phyloP scores from a whole-genome alignment of 2,888 invertebrate species.

The Athalia rosae region DNA sequence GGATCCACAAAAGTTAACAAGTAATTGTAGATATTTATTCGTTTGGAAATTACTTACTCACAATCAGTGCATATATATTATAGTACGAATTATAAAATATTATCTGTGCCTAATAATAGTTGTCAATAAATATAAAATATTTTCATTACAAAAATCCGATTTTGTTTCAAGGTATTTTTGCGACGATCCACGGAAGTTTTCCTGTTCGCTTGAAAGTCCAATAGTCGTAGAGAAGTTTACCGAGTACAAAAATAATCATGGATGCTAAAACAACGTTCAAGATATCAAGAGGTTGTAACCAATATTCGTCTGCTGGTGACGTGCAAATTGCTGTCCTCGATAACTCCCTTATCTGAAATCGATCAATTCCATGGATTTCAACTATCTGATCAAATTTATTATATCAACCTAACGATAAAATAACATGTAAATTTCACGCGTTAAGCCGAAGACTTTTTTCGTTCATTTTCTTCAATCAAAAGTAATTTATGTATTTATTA shows the following conservation, averaged over 20 bases:
- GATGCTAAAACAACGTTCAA: constrained; percentile 82
- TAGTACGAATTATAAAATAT: not conserved
- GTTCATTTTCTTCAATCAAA: too few relatives aligned
- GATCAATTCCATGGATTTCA: not conserved
- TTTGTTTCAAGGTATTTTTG: constrained; percentile 80
- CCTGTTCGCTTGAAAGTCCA: constrained; percentile 87
- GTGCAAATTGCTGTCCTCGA: constrained; percentile 83
- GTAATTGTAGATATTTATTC: too few relatives aligned
- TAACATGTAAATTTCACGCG: too few relatives aligned
- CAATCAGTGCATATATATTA: not conserved
- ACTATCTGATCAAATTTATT: too few relatives aligned
- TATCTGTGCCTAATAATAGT: not conserved
- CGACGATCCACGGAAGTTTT: constrained; percentile 88
- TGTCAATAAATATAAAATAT: not conserved
- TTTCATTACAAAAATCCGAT: constrained; percentile 59
- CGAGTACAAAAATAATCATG: constrained; percentile 82
- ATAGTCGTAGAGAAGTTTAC: constrained; percentile 88
- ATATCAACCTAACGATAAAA: too few relatives aligned
- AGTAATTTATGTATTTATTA: too few relatives aligned
- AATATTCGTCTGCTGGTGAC: constrained; percentile 73
- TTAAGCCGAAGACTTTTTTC: too few relatives aligned
- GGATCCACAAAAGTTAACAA: too few relatives aligned
- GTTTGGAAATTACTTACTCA: too few relatives aligned
- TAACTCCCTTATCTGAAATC: constrained; percentile 79
- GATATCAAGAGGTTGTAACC: constrained; percentile 83